These are phyloP conservation scores for Meandrusa payeni DNA, from an alignment of 2,888 invertebrate genomes.

Conservation along the genomic window DNA sequence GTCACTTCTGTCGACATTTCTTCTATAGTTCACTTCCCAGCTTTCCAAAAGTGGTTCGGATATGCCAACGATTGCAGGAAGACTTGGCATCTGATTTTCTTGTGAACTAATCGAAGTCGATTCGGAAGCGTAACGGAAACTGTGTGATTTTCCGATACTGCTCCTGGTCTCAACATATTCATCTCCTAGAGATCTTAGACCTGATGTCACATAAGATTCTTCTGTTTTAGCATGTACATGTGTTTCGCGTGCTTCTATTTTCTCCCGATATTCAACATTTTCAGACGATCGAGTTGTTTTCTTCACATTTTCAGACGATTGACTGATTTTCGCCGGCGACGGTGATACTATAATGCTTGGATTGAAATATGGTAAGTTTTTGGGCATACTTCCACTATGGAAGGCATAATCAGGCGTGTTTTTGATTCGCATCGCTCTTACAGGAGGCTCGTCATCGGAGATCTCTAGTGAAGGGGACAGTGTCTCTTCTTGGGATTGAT, in stretches of 20 bases:
- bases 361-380: slow-evolving; percentile 67
- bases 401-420: slow-evolving; percentile 58
- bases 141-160: slow-evolving; percentile 86
- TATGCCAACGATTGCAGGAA: slow-evolving; percentile 75
- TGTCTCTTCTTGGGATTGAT: slow-evolving; percentile 50
- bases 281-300: slow-evolving; percentile 58
- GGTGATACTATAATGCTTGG: slow-evolving; percentile 55
- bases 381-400: slow-evolving; percentile 70
- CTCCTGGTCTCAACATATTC: slow-evolving; percentile 73
- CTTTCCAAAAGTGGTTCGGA: slow-evolving; percentile 74
- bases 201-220: slow-evolving; percentile 59
- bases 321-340: slow-evolving; percentile 65
- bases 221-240: slow-evolving; percentile 54
- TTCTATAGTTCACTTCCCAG: slow-evolving; percentile 76
- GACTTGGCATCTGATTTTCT: slow-evolving; percentile 74
- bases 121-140: slow-evolving; percentile 83
- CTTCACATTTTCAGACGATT: slow-evolving; percentile 68
- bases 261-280: slow-evolving; percentile 59
- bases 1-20: slow-evolving; percentile 67
- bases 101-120: slow-evolving; percentile 69
- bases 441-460: slow-evolving; percentile 60
- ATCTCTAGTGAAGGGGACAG: slow-evolving; percentile 49
- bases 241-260: slow-evolving; percentile 50
- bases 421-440: slow-evolving; percentile 59
- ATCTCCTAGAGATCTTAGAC: slow-evolving; percentile 65